phyloP scores from a whole-genome alignment of 2,888 invertebrate genomes.

The Alloplasta piceator region DNA sequence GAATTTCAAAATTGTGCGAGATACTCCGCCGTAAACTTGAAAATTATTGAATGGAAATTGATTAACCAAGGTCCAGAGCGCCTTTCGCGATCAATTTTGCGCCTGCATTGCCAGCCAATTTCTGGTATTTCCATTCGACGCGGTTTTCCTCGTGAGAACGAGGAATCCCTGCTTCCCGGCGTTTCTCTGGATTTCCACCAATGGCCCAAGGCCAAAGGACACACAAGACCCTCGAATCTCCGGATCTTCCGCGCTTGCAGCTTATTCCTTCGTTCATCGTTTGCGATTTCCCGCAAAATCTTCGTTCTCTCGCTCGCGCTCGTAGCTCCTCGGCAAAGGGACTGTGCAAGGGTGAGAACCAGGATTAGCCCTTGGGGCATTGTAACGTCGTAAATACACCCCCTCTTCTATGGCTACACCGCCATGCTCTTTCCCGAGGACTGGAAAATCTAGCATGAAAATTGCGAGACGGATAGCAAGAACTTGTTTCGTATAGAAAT shows the following conservation, averaged over 20 bases:
- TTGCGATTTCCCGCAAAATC: neutral
- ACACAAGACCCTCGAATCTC: slow-evolving; percentile 42
- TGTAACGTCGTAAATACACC: slow-evolving; percentile 83
- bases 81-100: slow-evolving; percentile 40
- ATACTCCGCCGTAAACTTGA: neutral
- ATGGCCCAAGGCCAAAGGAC: slow-evolving; percentile 65
- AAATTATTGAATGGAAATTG: slow-evolving; percentile 42
- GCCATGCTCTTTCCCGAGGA: too few species aligned
- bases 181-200: slow-evolving; percentile 64
- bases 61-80: slow-evolving; percentile 16
- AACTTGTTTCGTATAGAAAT: too few species aligned
- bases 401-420: slow-evolving; percentile 60
- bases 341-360: slow-evolving; percentile 72
- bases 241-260: slow-evolving; percentile 12
- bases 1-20: too few species aligned
- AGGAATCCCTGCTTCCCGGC: slow-evolving; percentile 59
- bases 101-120: slow-evolving; percentile 30
- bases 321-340: slow-evolving; percentile 59
- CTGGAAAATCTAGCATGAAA: too few species aligned
- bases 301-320: slow-evolving; percentile 24
- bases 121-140: slow-evolving; percentile 56
- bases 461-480: too few species aligned
- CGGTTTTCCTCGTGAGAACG: slow-evolving; percentile 49
- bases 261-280: neutral
- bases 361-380: slow-evolving; percentile 82